A percentile compares a stretch with the other conserved stretches of the same genome.
Evolutionary conservation across 2,888 invertebrate species (phyloP).

Genomic region (Dysmachus trigonus): DNA sequence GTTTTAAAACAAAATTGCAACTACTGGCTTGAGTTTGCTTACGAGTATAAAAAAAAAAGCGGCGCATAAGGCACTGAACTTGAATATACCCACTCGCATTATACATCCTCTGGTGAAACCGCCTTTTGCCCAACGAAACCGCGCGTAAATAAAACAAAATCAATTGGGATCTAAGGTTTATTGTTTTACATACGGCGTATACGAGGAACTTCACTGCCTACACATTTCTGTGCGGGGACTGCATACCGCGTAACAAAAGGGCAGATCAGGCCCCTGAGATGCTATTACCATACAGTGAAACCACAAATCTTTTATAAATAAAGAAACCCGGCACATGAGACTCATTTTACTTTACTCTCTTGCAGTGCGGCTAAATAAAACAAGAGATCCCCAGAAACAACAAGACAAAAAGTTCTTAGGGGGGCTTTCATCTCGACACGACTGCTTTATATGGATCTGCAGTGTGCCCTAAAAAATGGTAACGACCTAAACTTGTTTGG

Average conservation of each 20-base stretch:
- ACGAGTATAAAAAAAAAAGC: background rate
- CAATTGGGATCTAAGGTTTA: background rate
- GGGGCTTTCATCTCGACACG: background rate
- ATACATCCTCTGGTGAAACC: background rate
- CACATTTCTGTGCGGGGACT: background rate
- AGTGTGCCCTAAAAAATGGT: conserved; percentile 12
- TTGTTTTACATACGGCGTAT: background rate
- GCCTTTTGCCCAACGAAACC: background rate
- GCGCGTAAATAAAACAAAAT: background rate
- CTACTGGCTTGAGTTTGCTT: background rate
- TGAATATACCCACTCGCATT: background rate
- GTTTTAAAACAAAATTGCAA: background rate
- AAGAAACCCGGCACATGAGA: background rate
- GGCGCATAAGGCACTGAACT: background rate
- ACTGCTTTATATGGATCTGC: conserved; percentile 8
- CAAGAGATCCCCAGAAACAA: background rate
- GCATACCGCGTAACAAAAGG: background rate
- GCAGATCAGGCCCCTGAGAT: background rate
- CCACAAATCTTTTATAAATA: background rate
- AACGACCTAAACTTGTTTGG: conserved; percentile 12
- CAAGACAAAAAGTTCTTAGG: background rate
- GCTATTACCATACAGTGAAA: background rate
- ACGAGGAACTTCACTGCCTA: background rate
- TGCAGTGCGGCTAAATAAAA: background rate
- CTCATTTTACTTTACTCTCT: background rate